Percentiles rank a stretch among this genome's conserved stretches.
phyloP scores from a whole-genome alignment of 2,113 vertebrate species.

The Crotalus tigris region DNA sequence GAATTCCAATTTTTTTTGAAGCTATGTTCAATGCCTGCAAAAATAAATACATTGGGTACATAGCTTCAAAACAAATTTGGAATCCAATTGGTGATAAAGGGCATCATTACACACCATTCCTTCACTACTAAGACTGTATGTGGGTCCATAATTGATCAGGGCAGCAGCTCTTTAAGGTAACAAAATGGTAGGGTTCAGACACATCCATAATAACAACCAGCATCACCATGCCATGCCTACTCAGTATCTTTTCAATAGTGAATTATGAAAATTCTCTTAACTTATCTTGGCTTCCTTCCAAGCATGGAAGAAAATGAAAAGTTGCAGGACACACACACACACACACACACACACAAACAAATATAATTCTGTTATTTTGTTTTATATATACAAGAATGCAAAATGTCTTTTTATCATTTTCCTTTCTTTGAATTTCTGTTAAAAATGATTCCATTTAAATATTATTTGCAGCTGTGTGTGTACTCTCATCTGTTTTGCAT shows the following conservation, averaged over 20 bases:
- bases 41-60: neutral
- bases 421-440: neutral
- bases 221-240: neutral
- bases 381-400: neutral
- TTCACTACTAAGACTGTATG: neutral
- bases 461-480: neutral
- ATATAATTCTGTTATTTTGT: neutral
- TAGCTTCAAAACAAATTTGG: neutral
- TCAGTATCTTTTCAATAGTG: neutral
- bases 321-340: neutral
- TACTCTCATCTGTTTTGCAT: neutral
- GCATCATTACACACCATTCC: neutral
- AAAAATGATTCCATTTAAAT: neutral
- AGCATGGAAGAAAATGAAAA: neutral
- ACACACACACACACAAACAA: neutral
- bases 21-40: neutral
- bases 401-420: neutral
- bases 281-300: neutral
- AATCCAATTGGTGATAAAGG: neutral
- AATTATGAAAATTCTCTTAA: neutral
- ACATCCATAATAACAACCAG: neutral
- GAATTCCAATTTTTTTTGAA: neutral
- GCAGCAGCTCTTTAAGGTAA: neutral
- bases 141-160: neutral
- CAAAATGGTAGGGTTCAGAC: neutral